Evolutionary conservation across 1,140 invertebrate species (phyloP), one percentile per base, ranked within the genome.

Genomic region (Eumaeus atala): DNA sequence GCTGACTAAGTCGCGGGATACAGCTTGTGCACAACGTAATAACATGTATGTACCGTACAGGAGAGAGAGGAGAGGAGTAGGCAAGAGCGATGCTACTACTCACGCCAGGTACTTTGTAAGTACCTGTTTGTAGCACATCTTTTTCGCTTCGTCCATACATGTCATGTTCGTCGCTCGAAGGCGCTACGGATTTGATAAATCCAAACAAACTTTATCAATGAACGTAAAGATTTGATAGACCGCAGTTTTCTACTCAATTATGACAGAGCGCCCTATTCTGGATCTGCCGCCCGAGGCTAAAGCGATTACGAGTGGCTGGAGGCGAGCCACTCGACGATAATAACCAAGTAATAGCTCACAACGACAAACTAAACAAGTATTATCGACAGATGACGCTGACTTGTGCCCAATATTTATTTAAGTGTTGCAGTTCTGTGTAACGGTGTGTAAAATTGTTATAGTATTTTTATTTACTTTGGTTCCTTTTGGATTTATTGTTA

Each of bases 301-400:
- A 76, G 48, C 75, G 76, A 79, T 81, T 74, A 74, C 64, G 48
- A 57, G 59, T 51, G 60, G 63, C 67, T 61, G 52, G 49, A 55
- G 64, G 67, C 64, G 18, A 28, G 54, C 60, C 40, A 60, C 66
- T 74, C 55, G 18, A 62, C 61, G 48, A 48, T 71, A 73, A 72
- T 72, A 74, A 67, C 64, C 61, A 54, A 56, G 61, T 68, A 73
- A 76, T 74, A 62, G 62, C 59, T 67, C 59, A 69, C 60, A 57
- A 69, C 59, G 72, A 75, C 66, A 67, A 70, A 70, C 57, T 64
- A 72, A 77, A 77, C 71, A 70, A 62, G 61, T 71, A 72, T 47
- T 47, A 44, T 77, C 63, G 67, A 67, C 75, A 76, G 71, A 75
- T 82, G 76, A 74, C 70, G 33, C 33, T 49, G 21, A 2, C 21